These are phyloP conservation scores for Toxotes lorentzi DNA, from an alignment of 2,797 vertebrate species.

Conservation along the genomic window DNA sequence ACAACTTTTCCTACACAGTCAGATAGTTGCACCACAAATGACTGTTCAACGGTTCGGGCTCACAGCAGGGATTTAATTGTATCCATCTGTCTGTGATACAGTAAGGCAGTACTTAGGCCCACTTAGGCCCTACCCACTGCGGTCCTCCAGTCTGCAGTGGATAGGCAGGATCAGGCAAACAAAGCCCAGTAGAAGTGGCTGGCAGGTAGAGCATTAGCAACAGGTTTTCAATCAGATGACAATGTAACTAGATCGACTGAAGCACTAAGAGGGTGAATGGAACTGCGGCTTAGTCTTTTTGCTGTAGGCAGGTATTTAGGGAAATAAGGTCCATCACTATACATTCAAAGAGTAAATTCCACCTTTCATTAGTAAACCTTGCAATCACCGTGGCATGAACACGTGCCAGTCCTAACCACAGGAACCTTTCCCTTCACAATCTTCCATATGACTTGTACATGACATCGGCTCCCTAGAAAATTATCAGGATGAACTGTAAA, in stretches of 20 bases:
- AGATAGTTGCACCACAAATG: slow-evolving; percentile 14
- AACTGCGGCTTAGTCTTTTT: slow-evolving; percentile 10
- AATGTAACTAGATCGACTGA: slow-evolving; percentile 17
- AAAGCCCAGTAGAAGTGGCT: slow-evolving; percentile 25
- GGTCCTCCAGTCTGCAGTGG: slow-evolving; percentile 21
- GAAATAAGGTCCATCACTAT: not conserved
- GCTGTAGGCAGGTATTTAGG: not conserved
- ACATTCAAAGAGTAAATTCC: not conserved
- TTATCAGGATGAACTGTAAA: not conserved
- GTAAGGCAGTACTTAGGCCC: slow-evolving; percentile 2
- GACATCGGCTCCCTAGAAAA: not conserved
- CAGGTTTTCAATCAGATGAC: slow-evolving; percentile 30
- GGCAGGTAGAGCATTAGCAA: slow-evolving; percentile 20
- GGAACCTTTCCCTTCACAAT: not conserved
- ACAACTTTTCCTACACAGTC: not conserved
- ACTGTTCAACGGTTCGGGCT: slow-evolving; percentile 9
- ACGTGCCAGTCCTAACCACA: not conserved
- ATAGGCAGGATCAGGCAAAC: slow-evolving; percentile 36
- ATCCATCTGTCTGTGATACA: slow-evolving; percentile 43
- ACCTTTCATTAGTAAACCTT: not conserved
- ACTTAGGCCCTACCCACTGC: no score
- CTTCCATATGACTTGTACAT: not conserved
- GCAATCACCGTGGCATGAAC: not conserved
- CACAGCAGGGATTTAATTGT: slow-evolving; percentile 36
- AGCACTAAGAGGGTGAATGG: slow-evolving; percentile 9